Base-by-base conservation (phyloP, 2,888 invertebrate species). In the Shargacucullia verbasci region DNA sequence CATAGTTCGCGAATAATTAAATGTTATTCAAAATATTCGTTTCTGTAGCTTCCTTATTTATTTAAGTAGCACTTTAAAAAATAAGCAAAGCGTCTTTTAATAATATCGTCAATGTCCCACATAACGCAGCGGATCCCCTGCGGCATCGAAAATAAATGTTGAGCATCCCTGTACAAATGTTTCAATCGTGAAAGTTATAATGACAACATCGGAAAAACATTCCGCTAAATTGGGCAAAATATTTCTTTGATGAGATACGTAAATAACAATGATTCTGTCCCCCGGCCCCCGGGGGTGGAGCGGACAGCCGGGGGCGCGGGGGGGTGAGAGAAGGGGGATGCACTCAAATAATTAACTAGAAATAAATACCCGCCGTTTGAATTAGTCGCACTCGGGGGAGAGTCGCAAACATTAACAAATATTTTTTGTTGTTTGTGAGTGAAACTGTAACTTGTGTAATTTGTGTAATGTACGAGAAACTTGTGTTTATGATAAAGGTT, bases 281-380 rank as follows among this genome's bases (percentile, higher is more conserved):
- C 41, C 41, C 47, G 37, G 56, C 65, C 41, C 53, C 41, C 11
- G 46, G 20, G 37, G 45, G 33, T 9, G 10, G 15, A 47, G 10
- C 8, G 6, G 31, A 1, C 20, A 15, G 2, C 7, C 6, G 14
- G 9, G 12, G 20, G 7, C 7, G 14, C 13, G 15, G 29, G 29
- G 13, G 1, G 14, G 7, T n/a, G n/a, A n/a, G 9, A 12, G 38
- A 3, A 41, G 37, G 64, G 55, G 60, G 44, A 13, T 53, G 77
- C 81, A 83, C 77, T 83, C 78, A 75, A 79, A 78, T 83, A 81
- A 83, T 83, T 80, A 83, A 79, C 81, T 78, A 77, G 78, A 75
- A 81, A 82, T 81, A 83, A 81, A 83, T 82, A 81, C 44, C 43
- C 59, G 65, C 65, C 80, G 72, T 74, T 79, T 65, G 71, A 78